Evolutionary conservation across 2,888 invertebrate genomes (phyloP).

Genomic region (Buathra laborator): DNA sequence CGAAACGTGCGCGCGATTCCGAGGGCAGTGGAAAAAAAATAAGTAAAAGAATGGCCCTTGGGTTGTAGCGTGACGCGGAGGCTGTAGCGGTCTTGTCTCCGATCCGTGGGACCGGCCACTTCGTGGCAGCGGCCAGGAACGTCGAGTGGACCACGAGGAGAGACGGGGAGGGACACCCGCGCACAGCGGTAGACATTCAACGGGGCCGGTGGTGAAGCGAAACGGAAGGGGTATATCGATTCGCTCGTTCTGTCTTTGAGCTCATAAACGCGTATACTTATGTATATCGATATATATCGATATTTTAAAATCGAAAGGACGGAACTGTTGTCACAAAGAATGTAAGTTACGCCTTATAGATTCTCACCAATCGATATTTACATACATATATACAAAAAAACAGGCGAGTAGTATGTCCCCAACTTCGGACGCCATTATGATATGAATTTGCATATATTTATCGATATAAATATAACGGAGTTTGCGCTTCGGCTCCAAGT

Average conservation of each 20-base stretch:
- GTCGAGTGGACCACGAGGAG: constrained; percentile 38
- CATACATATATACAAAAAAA: too few relatives aligned
- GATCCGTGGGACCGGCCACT: constrained; percentile 49
- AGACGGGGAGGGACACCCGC: constrained; percentile 10
- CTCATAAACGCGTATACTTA: constrained; percentile 3
- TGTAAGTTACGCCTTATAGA: too few relatives aligned
- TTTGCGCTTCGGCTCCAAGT: background rate
- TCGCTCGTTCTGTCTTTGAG: background rate
- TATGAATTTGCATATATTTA: background rate
- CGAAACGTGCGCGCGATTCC: background rate
- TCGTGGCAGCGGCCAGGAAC: constrained; percentile 53
- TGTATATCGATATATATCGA: background rate
- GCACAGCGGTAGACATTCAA: background rate
- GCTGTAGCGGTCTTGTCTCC: constrained; percentile 4
- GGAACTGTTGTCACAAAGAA: too few relatives aligned
- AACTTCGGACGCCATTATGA: background rate
- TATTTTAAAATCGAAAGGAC: too few relatives aligned
- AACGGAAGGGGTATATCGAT: constrained; percentile 5
- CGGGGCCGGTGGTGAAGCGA: background rate
- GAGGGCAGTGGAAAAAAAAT: constrained; percentile 16
- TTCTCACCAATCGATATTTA: too few relatives aligned
- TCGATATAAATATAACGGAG: background rate
- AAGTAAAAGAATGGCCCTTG: constrained; percentile 45
- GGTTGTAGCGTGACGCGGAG: constrained; percentile 48
- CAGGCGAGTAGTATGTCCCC: too few relatives aligned